These are phyloP conservation scores for Argynnis bischoffii DNA, from an alignment of 2,888 invertebrate genomes.

Conservation along the genomic window DNA sequence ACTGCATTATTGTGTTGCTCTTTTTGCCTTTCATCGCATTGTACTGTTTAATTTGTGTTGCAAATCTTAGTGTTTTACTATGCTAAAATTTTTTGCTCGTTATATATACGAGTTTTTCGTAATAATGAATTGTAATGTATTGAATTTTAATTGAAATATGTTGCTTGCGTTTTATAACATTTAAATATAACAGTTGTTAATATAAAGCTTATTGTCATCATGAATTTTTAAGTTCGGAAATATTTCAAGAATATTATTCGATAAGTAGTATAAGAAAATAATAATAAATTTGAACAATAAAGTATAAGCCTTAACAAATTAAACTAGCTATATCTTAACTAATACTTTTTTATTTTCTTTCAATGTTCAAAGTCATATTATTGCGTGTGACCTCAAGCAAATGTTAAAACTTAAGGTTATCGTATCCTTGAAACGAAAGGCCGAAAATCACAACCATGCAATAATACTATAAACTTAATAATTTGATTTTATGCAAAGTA, in stretches of 20 bases:
- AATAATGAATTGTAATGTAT: neutral
- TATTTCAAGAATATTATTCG: too few species aligned
- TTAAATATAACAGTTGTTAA: too few species aligned
- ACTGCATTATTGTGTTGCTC: slow-evolving; percentile 27
- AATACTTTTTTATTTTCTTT: neutral
- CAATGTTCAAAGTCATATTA: slow-evolving; percentile 1
- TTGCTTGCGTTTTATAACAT: too few species aligned
- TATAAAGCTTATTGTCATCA: too few species aligned
- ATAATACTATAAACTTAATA: neutral
- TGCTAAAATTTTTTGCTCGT: neutral
- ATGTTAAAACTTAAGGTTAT: slow-evolving; percentile 28
- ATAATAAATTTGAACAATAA: too few species aligned
- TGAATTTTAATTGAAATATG: neutral
- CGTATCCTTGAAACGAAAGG: slow-evolving; percentile 17
- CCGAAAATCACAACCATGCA: slow-evolving; percentile 2
- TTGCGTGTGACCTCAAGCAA: slow-evolving; percentile 29
- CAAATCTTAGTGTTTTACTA: neutral
- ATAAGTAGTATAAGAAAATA: too few species aligned
- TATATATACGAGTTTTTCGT: neutral
- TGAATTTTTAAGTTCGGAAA: too few species aligned
- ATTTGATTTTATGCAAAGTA: neutral
- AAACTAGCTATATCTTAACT: too few species aligned
- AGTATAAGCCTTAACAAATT: too few species aligned
- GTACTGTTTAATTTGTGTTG: slow-evolving; percentile 9
- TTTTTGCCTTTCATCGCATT: slow-evolving; percentile 24